Conservation (phyloP, 2,113 vertebrate species). For the Brachirus orientalis region DNA sequence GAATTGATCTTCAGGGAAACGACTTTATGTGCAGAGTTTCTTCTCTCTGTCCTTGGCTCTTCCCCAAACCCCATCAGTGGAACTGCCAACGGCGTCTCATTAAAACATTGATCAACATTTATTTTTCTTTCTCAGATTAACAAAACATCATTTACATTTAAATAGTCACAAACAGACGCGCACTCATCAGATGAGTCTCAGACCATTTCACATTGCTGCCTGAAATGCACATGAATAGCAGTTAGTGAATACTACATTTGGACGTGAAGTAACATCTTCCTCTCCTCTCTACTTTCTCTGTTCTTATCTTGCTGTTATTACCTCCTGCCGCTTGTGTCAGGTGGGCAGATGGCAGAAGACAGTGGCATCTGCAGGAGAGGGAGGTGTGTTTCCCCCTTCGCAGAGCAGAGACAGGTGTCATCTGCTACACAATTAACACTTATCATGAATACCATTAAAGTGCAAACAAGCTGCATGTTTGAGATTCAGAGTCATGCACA, state of each 20-base stretch:
- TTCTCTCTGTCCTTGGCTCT: conserved; percentile 26
- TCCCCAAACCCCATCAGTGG: conserved; percentile 5
- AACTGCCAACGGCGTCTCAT: conserved; percentile 1
- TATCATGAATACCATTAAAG: conserved; percentile 56
- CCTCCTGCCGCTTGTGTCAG: conserved; percentile 17
- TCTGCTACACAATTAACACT: conserved; percentile 56
- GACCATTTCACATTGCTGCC: conserved; percentile 14
- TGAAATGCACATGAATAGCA: conserved; percentile 19
- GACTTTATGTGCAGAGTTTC: conserved; percentile 26
- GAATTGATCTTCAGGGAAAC: conserved; percentile 32
- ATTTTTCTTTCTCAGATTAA: conserved; percentile 6
- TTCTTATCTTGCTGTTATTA: conserved; percentile 6
- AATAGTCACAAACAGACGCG: not conserved
- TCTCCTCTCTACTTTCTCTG: conserved; percentile 18
- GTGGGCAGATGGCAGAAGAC: conserved; percentile 61
- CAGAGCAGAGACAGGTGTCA: conserved; percentile 65
- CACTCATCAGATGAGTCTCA: conserved; percentile 28
- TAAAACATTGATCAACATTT: conserved; percentile 39
- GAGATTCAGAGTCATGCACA: conserved; percentile 23
- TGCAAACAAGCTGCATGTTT: conserved; percentile 38
- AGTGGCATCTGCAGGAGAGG: conserved; percentile 53
- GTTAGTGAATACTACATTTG: conserved; percentile 8
- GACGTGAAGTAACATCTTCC: conserved; percentile 20
- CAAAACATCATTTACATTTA: conserved; percentile 16
- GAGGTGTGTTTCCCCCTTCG: conserved; percentile 52